Conservation (phyloP, 2,888 invertebrate species). For the Ormyrus rosae region DNA sequence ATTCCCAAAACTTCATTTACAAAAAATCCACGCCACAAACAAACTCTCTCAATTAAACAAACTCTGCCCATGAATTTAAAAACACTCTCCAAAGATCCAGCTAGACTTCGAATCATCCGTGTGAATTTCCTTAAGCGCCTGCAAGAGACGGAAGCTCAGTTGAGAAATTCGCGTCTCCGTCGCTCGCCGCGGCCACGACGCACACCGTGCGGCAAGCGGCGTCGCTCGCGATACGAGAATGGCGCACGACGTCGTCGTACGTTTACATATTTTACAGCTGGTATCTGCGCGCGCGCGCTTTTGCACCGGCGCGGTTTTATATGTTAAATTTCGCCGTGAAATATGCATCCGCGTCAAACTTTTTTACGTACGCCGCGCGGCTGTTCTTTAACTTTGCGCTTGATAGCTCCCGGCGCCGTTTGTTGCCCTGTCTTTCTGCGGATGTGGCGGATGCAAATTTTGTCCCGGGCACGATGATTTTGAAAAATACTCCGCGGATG, state of each 20-base stretch:
- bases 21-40: too few species aligned
- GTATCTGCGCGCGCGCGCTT: conserved; percentile 17
- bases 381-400: not conserved
- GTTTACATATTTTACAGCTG: conserved; percentile 38
- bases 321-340: conserved; percentile 37
- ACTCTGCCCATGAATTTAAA: too few species aligned
- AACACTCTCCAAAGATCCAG: not conserved
- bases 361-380: conserved; percentile 1
- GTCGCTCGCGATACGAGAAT: conserved; percentile 29
- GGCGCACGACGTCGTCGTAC: not conserved
- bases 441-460: too few species aligned
- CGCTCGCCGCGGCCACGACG: conserved; percentile 18
- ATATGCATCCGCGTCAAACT: conserved; percentile 32
- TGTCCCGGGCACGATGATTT: not conserved
- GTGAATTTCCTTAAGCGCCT: conserved; percentile 21
- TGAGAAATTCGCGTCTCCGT: conserved; percentile 28
- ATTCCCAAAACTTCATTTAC: too few species aligned
- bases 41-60: too few species aligned
- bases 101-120: not conserved
- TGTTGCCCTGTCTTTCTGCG: not conserved
- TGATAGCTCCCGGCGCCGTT: not conserved
- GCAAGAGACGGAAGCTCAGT: not conserved
- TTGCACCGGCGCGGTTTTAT: conserved; percentile 16
- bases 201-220: not conserved
- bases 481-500: not conserved